These are phyloP conservation scores for Lathronympha strigana DNA, from an alignment of 2,888 invertebrate genomes.

Conservation along the genomic window DNA sequence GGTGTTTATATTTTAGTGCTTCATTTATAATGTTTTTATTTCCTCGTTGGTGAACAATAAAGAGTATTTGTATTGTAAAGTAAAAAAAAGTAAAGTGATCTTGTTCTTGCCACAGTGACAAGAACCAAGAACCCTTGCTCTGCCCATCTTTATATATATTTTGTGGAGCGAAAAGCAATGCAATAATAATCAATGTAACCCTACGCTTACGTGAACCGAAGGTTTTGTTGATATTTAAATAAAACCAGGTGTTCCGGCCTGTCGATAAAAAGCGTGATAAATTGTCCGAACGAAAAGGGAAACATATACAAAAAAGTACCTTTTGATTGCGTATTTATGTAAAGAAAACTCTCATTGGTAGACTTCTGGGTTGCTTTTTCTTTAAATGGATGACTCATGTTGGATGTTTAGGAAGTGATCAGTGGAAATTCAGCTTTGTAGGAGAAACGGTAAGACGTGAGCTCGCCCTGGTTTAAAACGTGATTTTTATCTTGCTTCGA, in stretches of 20 bases:
- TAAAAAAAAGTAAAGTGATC: too few species aligned
- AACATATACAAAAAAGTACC: neutral
- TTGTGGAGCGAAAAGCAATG: neutral
- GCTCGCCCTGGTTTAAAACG: constrained; percentile 4
- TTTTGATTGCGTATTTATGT: neutral
- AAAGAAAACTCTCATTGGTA: neutral
- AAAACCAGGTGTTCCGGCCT: constrained; percentile 43
- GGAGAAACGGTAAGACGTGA: constrained; percentile 24
- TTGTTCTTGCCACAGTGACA: too few species aligned
- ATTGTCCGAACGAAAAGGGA: constrained; percentile 53
- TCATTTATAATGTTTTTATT: too few species aligned
- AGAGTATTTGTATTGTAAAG: too few species aligned
- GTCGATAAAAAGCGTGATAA: constrained; percentile 67
- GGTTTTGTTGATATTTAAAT: constrained; percentile 33
- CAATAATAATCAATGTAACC: neutral
- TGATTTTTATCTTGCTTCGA: constrained; percentile 26
- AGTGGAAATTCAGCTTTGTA: constrained; percentile 57
- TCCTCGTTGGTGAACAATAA: too few species aligned
- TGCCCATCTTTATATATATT: neutral
- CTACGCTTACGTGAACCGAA: constrained; percentile 9
- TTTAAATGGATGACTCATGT: neutral
- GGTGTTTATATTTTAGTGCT: too few species aligned
- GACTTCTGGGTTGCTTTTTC: neutral
- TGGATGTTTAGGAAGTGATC: constrained; percentile 1
- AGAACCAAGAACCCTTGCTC: too few species aligned